Conservation (phyloP, 2,888 invertebrate species). For the Melipona beecheii region DNA sequence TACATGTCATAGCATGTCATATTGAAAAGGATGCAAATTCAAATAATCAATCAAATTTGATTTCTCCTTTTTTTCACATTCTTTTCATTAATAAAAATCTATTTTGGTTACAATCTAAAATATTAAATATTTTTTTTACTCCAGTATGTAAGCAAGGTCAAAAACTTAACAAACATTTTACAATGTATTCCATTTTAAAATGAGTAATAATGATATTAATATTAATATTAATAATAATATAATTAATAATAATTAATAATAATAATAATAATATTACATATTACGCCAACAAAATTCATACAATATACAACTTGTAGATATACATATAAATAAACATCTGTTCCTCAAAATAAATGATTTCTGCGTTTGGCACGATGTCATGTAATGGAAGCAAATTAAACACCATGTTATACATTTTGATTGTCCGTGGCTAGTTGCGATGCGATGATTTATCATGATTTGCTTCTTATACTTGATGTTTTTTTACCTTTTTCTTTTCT, state of each 20-base stretch:
- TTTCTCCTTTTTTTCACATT: constrained; percentile 46
- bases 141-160: constrained; percentile 82
- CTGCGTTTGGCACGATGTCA: constrained; percentile 80
- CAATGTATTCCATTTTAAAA: constrained; percentile 77
- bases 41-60: constrained; percentile 54
- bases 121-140: constrained; percentile 78
- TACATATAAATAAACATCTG: constrained; percentile 71
- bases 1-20: not conserved
- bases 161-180: constrained; percentile 84
- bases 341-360: constrained; percentile 69
- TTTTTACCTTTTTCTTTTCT: not conserved
- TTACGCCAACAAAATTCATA: constrained; percentile 78
- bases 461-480: constrained; percentile 61
- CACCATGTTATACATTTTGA: constrained; percentile 77
- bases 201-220: constrained; percentile 74
- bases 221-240: constrained; percentile 63
- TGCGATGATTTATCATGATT: constrained; percentile 58
- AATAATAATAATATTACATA: constrained; percentile 74
- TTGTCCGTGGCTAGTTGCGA: constrained; percentile 81
- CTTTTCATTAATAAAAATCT: constrained; percentile 81
- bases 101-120: constrained; percentile 83
- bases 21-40: constrained; percentile 32
- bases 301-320: constrained; percentile 73
- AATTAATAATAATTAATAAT: constrained; percentile 64
- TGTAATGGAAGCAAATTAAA: constrained; percentile 80